phyloP scores from a whole-genome alignment of 2,888 invertebrate genomes.

The Nemotelus pantherinus region DNA sequence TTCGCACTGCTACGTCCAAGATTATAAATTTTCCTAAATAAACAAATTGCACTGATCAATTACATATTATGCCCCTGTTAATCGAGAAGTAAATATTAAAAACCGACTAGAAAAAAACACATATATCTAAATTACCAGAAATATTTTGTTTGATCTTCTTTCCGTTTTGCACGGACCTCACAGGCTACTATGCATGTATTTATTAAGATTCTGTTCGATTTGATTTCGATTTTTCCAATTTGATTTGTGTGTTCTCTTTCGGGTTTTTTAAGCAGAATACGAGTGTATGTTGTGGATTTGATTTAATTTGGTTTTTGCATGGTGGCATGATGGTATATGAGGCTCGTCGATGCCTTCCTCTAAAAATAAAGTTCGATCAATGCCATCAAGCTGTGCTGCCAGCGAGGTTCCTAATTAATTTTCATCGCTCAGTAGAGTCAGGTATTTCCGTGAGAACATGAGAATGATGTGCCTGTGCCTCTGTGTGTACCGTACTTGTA shows the following conservation, averaged over 20 bases:
- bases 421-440: slow-evolving; percentile 41
- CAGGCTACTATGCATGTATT: no score
- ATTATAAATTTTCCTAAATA: no score
- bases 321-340: not conserved
- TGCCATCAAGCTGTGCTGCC: slow-evolving; percentile 43
- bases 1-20: no score
- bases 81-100: no score
- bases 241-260: slow-evolving; percentile 9
- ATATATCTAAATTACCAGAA: no score
- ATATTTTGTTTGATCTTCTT: no score
- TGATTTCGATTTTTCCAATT: slow-evolving; percentile 31
- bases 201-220: not conserved
- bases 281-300: slow-evolving; percentile 26
- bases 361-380: slow-evolving; percentile 36
- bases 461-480: not conserved
- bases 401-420: slow-evolving; percentile 44
- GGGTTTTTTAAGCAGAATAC: slow-evolving; percentile 11
- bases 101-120: no score
- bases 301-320: slow-evolving; percentile 29
- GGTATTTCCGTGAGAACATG: slow-evolving; percentile 44
- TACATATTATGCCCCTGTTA: no score
- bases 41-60: no score
- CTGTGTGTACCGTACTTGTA: not conserved
- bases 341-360: not conserved
- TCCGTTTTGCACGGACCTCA: no score